phyloP scores from a whole-genome alignment of 2,888 invertebrate genomes.

The Anorthoa munda region DNA sequence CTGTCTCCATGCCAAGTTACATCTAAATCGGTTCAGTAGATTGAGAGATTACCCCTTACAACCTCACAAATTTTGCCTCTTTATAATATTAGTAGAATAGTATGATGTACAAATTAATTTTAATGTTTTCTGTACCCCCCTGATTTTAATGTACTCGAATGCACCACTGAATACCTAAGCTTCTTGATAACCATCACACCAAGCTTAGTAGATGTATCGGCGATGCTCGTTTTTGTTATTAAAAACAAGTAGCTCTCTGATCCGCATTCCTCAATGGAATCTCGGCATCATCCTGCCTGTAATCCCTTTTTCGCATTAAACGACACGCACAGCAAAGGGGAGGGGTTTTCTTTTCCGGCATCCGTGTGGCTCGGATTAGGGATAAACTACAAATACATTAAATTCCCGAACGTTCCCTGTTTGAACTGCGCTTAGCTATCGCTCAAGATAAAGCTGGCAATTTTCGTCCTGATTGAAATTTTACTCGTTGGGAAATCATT shows the following conservation, averaged over 20 bases:
- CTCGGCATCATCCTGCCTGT: slow-evolving; percentile 18
- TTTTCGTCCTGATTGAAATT: slow-evolving; percentile 14
- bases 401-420: slow-evolving; percentile 29
- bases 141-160: too few species aligned
- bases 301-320: slow-evolving; percentile 32
- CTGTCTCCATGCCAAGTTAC: too few species aligned
- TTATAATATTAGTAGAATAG: too few species aligned
- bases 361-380: slow-evolving; percentile 19
- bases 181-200: background rate
- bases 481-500: background rate
- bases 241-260: slow-evolving; percentile 6
- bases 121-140: too few species aligned
- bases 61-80: too few species aligned
- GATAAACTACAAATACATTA: slow-evolving; percentile 49
- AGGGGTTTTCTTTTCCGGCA: slow-evolving; percentile 19
- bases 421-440: slow-evolving; percentile 23
- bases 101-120: too few species aligned
- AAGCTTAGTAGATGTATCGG: background rate
- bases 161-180: too few species aligned
- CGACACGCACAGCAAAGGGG: slow-evolving; percentile 28
- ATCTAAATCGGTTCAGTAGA: too few species aligned
- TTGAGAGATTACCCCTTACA: too few species aligned
- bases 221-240: slow-evolving; percentile 29
- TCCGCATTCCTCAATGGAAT: slow-evolving; percentile 37
- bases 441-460: background rate